A percentile compares a stretch with the other conserved stretches of the same genome.
These are phyloP conservation scores for Dryoscopus gambensis DNA, from an alignment of 2,113 vertebrate genomes.

Conservation along the genomic window DNA sequence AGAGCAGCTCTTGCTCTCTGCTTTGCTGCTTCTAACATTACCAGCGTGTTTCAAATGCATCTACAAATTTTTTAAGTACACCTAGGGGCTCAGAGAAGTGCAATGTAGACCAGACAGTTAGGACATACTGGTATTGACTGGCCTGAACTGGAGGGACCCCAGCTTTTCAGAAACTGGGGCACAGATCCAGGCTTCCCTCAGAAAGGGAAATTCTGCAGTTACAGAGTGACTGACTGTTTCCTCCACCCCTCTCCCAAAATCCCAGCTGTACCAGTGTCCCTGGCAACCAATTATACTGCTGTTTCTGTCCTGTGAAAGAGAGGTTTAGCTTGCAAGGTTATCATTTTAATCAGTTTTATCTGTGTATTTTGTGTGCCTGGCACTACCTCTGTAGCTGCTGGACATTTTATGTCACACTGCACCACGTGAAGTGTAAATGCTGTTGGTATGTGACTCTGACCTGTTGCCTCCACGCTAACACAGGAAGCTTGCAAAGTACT, in stretches of 20 bases:
- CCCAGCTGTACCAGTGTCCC: neutral
- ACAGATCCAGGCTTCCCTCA: neutral
- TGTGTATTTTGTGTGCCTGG: neutral
- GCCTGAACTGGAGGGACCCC: neutral
- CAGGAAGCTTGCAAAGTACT: neutral
- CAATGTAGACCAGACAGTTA: accelerated
- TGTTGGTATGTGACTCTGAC: neutral
- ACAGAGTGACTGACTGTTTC: neutral
- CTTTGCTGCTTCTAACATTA: neutral
- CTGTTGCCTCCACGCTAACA: neutral
- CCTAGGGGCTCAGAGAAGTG: neutral
- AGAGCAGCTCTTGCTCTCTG: neutral
- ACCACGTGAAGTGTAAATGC: neutral
- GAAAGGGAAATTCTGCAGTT: neutral
- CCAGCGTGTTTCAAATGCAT: neutral
- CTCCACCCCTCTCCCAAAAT: neutral
- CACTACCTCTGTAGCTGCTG: neutral
- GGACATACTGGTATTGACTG: neutral
- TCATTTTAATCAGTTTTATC: neutral
- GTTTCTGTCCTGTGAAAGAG: neutral
- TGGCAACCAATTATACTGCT: neutral
- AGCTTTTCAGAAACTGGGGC: neutral
- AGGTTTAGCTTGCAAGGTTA: neutral
- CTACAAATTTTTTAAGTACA: neutral
- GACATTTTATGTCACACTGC: neutral